A percentile compares a stretch with the other conserved stretches of the same genome.
phyloP scores from a whole-genome alignment of 1,140 invertebrate species.

The Dendrolimus kikuchii region DNA sequence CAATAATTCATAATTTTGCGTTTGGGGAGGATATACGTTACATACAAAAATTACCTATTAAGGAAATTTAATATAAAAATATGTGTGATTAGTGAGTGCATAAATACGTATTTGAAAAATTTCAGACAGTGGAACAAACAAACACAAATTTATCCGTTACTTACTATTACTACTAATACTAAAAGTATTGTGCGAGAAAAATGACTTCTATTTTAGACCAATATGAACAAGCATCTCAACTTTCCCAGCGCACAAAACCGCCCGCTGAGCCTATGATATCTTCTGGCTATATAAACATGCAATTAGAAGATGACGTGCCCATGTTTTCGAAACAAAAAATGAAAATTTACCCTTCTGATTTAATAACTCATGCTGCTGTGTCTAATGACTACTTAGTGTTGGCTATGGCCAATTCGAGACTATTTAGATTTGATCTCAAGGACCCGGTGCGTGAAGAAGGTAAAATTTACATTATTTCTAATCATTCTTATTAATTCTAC shows the following conservation, averaged over 20 bases:
- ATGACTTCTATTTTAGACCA: conserved; percentile 87
- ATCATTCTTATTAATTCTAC: no score
- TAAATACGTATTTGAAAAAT: no score
- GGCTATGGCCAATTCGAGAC: conserved; percentile 85
- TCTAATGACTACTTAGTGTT: conserved; percentile 88
- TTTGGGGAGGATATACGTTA: no score
- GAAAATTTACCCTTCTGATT: conserved; percentile 82
- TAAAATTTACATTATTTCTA: conserved; percentile 37
- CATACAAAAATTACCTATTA: no score
- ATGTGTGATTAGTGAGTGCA: no score
- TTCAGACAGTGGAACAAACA: no score
- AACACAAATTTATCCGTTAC: no score
- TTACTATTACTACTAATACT: no score
- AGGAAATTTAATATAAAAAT: no score
- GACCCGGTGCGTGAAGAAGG: conserved; percentile 85
- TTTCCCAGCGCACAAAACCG: conserved; percentile 40
- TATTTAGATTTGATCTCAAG: conserved; percentile 88
- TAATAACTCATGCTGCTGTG: conserved; percentile 85
- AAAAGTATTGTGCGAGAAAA: not conserved
- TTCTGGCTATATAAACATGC: conserved; percentile 80
- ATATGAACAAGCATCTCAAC: conserved; percentile 81
- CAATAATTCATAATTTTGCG: no score
- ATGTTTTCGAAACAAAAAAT: conserved; percentile 87
- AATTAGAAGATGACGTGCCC: conserved; percentile 79
- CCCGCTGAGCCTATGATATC: conserved; percentile 61